A percentile compares a stretch with the other conserved stretches of the same genome.
phyloP scores from a whole-genome alignment of 1,140 invertebrate species.

The Ceratina japonica region DNA sequence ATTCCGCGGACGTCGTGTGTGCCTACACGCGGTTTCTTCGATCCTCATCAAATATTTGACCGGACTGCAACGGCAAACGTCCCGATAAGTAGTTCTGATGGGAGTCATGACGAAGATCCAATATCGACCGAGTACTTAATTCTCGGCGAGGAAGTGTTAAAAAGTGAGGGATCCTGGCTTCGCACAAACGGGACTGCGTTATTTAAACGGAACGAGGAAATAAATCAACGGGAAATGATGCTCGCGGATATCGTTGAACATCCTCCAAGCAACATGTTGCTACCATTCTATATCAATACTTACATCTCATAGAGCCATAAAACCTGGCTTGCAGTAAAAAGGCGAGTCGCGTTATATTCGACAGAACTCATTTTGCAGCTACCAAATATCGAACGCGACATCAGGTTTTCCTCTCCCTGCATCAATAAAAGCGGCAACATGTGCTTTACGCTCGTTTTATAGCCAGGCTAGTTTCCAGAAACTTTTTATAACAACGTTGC shows the following conservation, averaged over 20 bases:
- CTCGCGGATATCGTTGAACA: neutral
- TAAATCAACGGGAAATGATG: neutral
- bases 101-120: neutral
- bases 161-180: neutral
- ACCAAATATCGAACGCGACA: slow-evolving; percentile 4
- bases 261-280: neutral
- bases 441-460: slow-evolving; percentile 18
- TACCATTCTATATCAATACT: slow-evolving; percentile 24
- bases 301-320: too few species aligned
- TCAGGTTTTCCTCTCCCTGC: neutral
- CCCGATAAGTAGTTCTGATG: too few species aligned
- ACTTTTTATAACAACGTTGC: slow-evolving; percentile 14
- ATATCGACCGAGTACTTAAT: neutral
- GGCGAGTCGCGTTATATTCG: neutral
- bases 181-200: neutral
- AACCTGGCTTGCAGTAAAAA: slow-evolving; percentile 5
- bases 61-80: neutral
- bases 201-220: neutral
- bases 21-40: neutral
- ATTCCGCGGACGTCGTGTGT: neutral
- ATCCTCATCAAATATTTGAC: neutral
- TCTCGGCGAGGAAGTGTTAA: neutral
- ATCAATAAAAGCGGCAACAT: slow-evolving; percentile 21
- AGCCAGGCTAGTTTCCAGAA: neutral
- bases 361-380: slow-evolving; percentile 18